Evolutionary conservation across 2,113 vertebrate genomes (phyloP).

Genomic region (Suricata suricatta): DNA sequence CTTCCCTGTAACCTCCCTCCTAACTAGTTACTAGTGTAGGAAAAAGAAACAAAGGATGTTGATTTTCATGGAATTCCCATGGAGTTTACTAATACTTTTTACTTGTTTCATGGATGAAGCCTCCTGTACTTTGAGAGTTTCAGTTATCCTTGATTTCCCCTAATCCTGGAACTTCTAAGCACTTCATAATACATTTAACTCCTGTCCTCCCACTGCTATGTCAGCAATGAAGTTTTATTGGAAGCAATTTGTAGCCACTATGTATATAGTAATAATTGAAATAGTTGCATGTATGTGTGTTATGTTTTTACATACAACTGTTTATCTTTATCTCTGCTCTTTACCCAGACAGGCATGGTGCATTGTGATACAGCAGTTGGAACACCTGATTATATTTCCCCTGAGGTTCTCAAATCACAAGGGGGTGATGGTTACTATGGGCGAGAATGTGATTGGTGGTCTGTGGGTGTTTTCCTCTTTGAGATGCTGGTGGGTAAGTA

Average conservation of each 20-base stretch:
- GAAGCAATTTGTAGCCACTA: neutral
- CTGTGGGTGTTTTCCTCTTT: conserved; percentile 98
- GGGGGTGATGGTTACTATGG: conserved; percentile 98
- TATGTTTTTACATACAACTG: neutral
- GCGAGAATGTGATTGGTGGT: conserved; percentile 99
- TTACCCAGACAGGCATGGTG: conserved; percentile 96
- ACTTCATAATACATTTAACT: neutral
- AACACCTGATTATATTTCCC: conserved; percentile 98
- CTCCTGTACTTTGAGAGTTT: neutral
- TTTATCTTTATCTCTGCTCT: neutral
- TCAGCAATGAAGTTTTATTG: neutral
- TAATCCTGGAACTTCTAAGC: neutral
- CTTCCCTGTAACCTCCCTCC: neutral
- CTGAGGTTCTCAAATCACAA: conserved; percentile 96
- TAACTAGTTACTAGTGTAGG: neutral
- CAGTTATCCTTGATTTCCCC: neutral
- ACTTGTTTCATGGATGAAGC: neutral
- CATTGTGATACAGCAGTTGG: conserved; percentile 97
- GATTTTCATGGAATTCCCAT: neutral
- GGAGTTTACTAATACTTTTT: neutral
- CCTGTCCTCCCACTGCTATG: neutral
- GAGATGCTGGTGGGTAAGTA: conserved; percentile 99
- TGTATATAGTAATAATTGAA: neutral
- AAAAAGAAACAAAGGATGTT: neutral
- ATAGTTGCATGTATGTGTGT: neutral